phyloP scores from a whole-genome alignment of 2,113 vertebrate species.

The Gobius niger region DNA sequence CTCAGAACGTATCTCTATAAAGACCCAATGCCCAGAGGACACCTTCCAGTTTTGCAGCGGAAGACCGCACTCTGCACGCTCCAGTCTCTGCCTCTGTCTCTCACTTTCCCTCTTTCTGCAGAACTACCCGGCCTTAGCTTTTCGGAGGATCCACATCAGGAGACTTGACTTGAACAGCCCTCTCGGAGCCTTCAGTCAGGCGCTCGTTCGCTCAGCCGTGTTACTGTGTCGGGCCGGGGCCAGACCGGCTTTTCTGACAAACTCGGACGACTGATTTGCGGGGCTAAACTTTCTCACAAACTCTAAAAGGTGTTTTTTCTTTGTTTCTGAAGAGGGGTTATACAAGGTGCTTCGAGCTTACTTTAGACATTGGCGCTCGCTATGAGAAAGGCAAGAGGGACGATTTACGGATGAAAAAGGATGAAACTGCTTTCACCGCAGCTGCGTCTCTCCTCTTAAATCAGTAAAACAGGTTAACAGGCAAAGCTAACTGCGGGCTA shows the following conservation, averaged over 20 bases:
- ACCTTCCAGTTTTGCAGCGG: conserved; percentile 53
- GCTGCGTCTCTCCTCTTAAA: too few species aligned
- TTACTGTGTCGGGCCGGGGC: not conserved
- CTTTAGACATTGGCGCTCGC: too few species aligned
- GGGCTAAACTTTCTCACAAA: not conserved
- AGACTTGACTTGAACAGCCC: conserved; percentile 40
- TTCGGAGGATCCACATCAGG: conserved; percentile 39
- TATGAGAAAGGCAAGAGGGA: too few species aligned
- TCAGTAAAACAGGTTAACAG: too few species aligned
- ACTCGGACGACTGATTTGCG: not conserved
- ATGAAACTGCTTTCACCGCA: too few species aligned
- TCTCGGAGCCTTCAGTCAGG: conserved; percentile 29
- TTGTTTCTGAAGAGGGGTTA: not conserved
- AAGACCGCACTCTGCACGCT: conserved; percentile 15
- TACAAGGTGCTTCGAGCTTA: not conserved
- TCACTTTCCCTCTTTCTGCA: conserved; percentile 35
- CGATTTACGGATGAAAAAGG: too few species aligned
- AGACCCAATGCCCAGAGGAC: conserved; percentile 59
- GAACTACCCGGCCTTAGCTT: conserved; percentile 42
- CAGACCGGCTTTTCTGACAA: not conserved
- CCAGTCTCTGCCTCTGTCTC: conserved; percentile 11
- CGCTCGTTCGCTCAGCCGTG: conserved; percentile 14
- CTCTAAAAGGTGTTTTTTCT: not conserved
- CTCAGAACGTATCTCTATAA: conserved; percentile 52
- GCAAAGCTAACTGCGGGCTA: too few species aligned